phyloP scores from a whole-genome alignment of 2,888 invertebrate genomes.

The Anorthoa munda region DNA sequence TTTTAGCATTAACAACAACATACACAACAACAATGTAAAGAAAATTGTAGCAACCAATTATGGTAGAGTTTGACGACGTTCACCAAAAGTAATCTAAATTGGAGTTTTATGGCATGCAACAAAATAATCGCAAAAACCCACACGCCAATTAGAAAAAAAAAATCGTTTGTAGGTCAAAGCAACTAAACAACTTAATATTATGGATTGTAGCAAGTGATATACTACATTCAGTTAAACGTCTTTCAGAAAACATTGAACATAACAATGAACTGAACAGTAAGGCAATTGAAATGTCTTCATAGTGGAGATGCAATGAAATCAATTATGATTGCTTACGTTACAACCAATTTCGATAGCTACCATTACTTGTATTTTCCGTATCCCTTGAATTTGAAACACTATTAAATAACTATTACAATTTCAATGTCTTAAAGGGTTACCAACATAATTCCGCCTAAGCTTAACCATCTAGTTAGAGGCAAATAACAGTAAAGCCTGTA shows the following conservation, averaged over 20 bases:
- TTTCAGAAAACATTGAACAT: neutral
- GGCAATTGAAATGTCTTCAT: neutral
- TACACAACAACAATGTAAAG: neutral
- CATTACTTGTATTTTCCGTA: neutral
- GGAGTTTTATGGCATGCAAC: slow-evolving; percentile 24
- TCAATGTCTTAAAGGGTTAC: slow-evolving; percentile 8
- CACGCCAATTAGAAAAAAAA: slow-evolving; percentile 19
- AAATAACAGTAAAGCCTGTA: slow-evolving; percentile 64
- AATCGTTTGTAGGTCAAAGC: neutral
- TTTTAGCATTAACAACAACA: neutral
- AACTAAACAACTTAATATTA: neutral
- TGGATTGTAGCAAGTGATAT: neutral
- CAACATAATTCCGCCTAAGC: slow-evolving; percentile 40
- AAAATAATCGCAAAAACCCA: neutral
- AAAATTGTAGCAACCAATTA: slow-evolving; percentile 2
- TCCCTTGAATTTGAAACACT: slow-evolving; percentile 6
- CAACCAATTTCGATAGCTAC: neutral
- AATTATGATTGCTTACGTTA: neutral
- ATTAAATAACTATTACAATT: slow-evolving; percentile 7
- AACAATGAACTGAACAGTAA: neutral
- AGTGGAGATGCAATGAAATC: neutral
- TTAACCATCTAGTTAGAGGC: slow-evolving; percentile 43
- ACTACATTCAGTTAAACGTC: neutral
- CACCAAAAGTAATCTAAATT: slow-evolving; percentile 1
- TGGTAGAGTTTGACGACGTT: no score